Base-by-base conservation (phyloP, 2,113 vertebrate species). In the Panthera uncia region DNA sequence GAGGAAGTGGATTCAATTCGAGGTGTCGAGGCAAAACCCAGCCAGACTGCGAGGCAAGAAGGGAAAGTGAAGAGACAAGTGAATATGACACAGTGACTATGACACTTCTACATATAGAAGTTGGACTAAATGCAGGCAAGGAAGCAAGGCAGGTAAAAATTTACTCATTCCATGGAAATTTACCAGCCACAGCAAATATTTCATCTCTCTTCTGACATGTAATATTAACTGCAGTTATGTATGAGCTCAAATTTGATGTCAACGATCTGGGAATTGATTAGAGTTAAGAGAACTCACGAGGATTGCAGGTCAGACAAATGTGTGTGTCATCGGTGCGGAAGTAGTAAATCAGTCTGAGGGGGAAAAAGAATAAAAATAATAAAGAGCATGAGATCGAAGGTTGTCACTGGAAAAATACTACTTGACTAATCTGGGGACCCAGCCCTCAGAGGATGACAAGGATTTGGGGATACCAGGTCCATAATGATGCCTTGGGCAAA, bases 241-340 rank as follows among this genome's bases (percentile, higher is more conserved):
- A 87, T 91, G 45, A 95, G 50, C 23, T 18, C 86, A 91, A 92
- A 96, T 96, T 79, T 96, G 29, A 92, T 94, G 63, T 73, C 78
- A 95, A 90, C 6, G 7, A 84, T 84, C 61, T 94, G 73, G 36
- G 23, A 96, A 96, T 48, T 97, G 68, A 95, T 96, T 94, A 84
- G 29, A 85, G 45, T 92, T 95, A 66, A 73, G 74, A 85, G 74
- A 95, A 95, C 69, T 81, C 65, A 21, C 52, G 79, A 97, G n/a
- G 21, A 96, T 36, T 69, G 33, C 66, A 94, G 38, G 57, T 92
- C 83, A 97, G 33, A 94, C 71, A 71, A 96, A 98, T 57, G 14
- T 48, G 23, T 41, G 4, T 81, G 74, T 95, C 29, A 15, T 33
- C 66, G 71, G 50, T 82, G 7, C 11, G 92, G 45, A 91, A 89